Evolutionary conservation across 2,113 vertebrate species (phyloP).

Genomic region (Sphyrna mokarran): DNA sequence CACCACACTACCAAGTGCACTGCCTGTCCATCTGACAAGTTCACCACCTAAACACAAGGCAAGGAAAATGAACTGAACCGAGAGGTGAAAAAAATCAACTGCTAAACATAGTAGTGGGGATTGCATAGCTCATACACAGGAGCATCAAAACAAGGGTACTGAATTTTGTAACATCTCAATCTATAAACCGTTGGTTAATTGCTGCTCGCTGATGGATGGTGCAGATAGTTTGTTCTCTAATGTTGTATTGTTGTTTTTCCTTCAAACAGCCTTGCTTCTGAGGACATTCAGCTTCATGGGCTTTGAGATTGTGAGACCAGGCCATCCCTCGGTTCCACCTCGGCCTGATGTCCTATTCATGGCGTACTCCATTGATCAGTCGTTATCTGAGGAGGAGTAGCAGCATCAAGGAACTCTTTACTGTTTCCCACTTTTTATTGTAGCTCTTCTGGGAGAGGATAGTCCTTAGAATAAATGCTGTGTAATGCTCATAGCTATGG

Average conservation of each 20-base stretch:
- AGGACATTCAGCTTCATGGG: slow-evolving; percentile 96
- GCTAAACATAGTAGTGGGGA: not conserved
- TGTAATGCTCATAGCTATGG: slow-evolving; percentile 28
- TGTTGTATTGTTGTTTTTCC: slow-evolving; percentile 41
- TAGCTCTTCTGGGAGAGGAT: slow-evolving; percentile 19
- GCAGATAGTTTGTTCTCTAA: not conserved
- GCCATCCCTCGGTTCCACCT: slow-evolving; percentile 76
- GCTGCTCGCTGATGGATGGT: not conserved
- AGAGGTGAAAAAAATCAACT: not conserved
- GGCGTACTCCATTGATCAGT: slow-evolving; percentile 87
- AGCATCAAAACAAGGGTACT: not conserved
- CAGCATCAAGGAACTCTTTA: slow-evolving; percentile 22
- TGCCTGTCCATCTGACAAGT: not conserved
- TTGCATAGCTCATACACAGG: not conserved
- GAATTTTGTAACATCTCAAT: not conserved
- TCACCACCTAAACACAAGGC: not conserved
- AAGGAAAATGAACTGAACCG: not conserved
- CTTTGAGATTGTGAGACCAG: slow-evolving; percentile 90
- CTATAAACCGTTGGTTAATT: not conserved
- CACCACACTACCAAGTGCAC: not conserved
- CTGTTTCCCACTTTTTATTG: slow-evolving; percentile 7
- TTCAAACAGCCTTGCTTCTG: slow-evolving; percentile 73
- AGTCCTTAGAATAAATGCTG: slow-evolving; percentile 36
- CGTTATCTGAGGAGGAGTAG: slow-evolving; percentile 85
- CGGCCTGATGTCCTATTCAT: slow-evolving; percentile 88